Evolutionary conservation across 2,888 invertebrate genomes (phyloP).

Genomic region (Stenoptilia bipunctidactyla): DNA sequence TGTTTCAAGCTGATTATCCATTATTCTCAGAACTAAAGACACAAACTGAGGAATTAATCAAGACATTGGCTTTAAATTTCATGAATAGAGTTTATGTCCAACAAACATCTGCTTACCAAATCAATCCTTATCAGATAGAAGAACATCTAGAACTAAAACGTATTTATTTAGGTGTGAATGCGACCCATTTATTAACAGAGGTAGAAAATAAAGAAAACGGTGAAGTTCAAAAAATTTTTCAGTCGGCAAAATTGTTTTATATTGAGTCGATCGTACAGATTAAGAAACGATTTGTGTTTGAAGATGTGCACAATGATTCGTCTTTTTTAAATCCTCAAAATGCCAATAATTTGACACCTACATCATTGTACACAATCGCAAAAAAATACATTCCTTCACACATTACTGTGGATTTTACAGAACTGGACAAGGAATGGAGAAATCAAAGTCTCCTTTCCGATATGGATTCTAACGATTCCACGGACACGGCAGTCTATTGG

Average conservation of each 20-base stretch:
- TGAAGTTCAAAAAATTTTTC: slow-evolving; percentile 7
- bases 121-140: slow-evolving; percentile 7
- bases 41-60: slow-evolving; percentile 8
- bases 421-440: neutral
- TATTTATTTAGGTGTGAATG: slow-evolving; percentile 7
- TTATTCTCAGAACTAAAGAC: slow-evolving; percentile 6
- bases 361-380: slow-evolving; percentile 5
- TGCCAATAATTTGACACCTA: slow-evolving; percentile 7
- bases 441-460: slow-evolving; percentile 3
- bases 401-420: too few relatives aligned
- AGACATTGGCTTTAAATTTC: slow-evolving; percentile 5
- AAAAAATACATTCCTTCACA: too few relatives aligned
- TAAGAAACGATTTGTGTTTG: slow-evolving; percentile 6
- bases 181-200: slow-evolving; percentile 8
- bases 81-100: slow-evolving; percentile 3
- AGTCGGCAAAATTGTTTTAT: slow-evolving; percentile 7
- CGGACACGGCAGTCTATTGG: too few relatives aligned
- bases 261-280: slow-evolving; percentile 8
- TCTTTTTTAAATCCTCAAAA: slow-evolving; percentile 7
- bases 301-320: slow-evolving; percentile 8
- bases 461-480: neutral
- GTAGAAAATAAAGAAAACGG: slow-evolving; percentile 5
- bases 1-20: slow-evolving; percentile 8
- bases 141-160: slow-evolving; percentile 7
- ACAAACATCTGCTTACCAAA: slow-evolving; percentile 4